These are phyloP conservation scores for Zootoca vivipara DNA, from an alignment of 2,113 vertebrate species.

Conservation along the genomic window DNA sequence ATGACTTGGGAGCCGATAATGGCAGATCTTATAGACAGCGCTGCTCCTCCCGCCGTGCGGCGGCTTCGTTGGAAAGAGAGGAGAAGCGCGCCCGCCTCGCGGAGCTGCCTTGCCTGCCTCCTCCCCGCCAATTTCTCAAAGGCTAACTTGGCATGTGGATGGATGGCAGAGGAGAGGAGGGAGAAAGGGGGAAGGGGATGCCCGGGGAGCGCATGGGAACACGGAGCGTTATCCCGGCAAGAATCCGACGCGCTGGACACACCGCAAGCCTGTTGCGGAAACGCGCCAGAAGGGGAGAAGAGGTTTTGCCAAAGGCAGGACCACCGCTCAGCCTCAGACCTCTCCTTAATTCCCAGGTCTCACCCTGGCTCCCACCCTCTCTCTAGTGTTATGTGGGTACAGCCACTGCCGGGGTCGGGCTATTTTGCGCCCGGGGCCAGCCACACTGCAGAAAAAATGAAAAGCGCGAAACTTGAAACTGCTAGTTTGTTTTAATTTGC, in stretches of 20 bases:
- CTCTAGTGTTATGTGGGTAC: too few relatives aligned
- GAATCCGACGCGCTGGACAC: background rate
- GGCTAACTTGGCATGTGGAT: background rate
- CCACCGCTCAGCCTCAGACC: background rate
- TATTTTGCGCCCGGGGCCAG: too few relatives aligned
- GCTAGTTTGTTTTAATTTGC: too few relatives aligned
- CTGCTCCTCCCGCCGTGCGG: slow-evolving; percentile 79
- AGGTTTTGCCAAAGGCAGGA: background rate
- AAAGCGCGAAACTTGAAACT: too few relatives aligned
- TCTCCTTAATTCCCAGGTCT: background rate
- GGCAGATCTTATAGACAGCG: slow-evolving; percentile 83
- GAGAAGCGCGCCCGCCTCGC: background rate
- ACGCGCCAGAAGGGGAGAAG: background rate
- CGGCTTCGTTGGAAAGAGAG: background rate
- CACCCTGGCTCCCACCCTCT: too few relatives aligned
- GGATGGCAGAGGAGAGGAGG: background rate
- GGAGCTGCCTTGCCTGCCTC: background rate
- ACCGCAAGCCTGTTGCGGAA: background rate
- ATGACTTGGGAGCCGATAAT: slow-evolving; percentile 88
- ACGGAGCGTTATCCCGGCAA: background rate
- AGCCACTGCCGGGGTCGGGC: too few relatives aligned
- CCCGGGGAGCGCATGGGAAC: background rate
- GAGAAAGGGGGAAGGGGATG: background rate
- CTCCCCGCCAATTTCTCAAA: background rate
- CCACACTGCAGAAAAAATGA: too few relatives aligned